These are phyloP conservation scores for Miltochrista miniata DNA, from an alignment of 2,888 invertebrate genomes.

Conservation along the genomic window DNA sequence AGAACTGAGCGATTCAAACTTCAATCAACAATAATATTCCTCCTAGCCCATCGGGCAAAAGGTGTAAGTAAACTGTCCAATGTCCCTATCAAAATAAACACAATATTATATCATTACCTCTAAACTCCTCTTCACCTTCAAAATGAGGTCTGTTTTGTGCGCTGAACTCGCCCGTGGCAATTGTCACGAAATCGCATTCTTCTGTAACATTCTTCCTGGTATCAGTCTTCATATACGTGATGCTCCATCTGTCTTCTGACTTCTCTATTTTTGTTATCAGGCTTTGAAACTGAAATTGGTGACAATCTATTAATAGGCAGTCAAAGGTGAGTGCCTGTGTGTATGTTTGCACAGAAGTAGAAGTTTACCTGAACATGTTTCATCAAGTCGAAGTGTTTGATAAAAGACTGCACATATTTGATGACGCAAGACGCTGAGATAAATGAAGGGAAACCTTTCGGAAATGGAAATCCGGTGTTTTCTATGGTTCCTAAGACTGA, in stretches of 20 bases:
- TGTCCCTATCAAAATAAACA: too few relatives aligned
- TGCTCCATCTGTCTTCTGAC: conserved; percentile 69
- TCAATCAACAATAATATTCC: too few relatives aligned
- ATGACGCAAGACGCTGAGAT: conserved; percentile 86
- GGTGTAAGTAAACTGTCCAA: too few relatives aligned
- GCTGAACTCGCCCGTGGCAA: conserved; percentile 86
- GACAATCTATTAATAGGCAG: background rate
- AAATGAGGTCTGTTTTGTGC: conserved; percentile 57
- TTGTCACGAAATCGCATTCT: conserved; percentile 85
- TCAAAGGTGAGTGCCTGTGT: too few relatives aligned
- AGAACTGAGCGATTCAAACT: too few relatives aligned
- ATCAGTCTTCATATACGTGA: conserved; percentile 72
- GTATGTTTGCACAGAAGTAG: background rate
- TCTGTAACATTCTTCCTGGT: conserved; percentile 62
- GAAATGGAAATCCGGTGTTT: conserved; percentile 87
- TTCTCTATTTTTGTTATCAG: conserved; percentile 73
- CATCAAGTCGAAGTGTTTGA: conserved; percentile 84
- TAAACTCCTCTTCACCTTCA: conserved; percentile 56
- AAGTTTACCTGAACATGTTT: conserved; percentile 84
- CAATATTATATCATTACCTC: conserved; percentile 61
- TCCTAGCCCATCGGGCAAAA: too few relatives aligned
- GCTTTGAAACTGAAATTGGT: conserved; percentile 66
- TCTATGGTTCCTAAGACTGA: conserved; percentile 92
- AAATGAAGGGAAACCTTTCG: conserved; percentile 85
- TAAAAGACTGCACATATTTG: conserved; percentile 87